phyloP scores from a whole-genome alignment of 2,888 invertebrate species.

The Drosophila niveifrons region DNA sequence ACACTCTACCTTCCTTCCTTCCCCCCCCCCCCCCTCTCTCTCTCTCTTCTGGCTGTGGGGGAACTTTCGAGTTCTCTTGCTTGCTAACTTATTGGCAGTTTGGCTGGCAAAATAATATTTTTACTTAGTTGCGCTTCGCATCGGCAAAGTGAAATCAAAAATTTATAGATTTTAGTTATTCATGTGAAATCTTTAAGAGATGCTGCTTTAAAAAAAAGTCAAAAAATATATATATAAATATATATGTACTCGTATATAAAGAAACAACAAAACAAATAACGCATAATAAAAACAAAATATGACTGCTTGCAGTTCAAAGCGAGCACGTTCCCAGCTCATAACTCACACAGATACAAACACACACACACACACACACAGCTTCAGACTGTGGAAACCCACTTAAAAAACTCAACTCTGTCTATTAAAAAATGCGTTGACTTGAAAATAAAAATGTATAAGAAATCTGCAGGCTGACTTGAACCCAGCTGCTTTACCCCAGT shows the following conservation, averaged over 20 bases:
- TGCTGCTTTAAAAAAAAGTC: conserved; percentile 60
- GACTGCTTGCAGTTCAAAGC: conserved; percentile 58
- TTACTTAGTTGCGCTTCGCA: conserved; percentile 36
- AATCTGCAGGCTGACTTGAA: conserved; percentile 46
- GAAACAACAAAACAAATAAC: conserved; percentile 23
- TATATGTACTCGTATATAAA: not conserved
- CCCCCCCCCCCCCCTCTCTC: not conserved
- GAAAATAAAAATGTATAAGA: conserved; percentile 39
- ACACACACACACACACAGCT: conserved; percentile 20
- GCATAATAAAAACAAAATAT: conserved; percentile 35
- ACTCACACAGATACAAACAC: conserved; percentile 45
- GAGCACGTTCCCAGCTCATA: conserved; percentile 68
- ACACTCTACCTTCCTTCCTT: not conserved
- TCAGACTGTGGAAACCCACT: conserved; percentile 57
- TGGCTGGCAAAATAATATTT: conserved; percentile 57
- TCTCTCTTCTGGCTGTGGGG: not conserved
- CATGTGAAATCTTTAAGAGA: conserved; percentile 77
- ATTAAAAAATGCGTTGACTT: conserved; percentile 61
- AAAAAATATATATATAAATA: not conserved
- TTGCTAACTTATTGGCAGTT: conserved; percentile 71
- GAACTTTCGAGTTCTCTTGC: conserved; percentile 31
- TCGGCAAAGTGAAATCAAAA: conserved; percentile 73
- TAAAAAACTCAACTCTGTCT: conserved; percentile 67
- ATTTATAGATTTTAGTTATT: conserved; percentile 80
- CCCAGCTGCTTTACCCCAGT: conserved; percentile 10